Conservation (phyloP, 2,113 vertebrate genomes). For the Haliaeetus leucogaster region DNA sequence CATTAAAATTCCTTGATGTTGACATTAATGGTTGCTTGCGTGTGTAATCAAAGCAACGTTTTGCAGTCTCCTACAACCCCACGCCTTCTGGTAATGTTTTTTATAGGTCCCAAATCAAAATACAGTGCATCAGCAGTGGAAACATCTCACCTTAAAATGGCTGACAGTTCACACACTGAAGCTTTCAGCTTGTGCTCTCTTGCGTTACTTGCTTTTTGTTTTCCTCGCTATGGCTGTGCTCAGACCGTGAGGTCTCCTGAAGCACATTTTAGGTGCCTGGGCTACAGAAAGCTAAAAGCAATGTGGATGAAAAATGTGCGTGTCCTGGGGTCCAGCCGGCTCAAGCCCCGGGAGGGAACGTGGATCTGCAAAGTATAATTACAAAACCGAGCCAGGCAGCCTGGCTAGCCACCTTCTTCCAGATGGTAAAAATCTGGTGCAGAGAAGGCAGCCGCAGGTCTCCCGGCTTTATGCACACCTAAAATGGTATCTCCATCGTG, state of each 20-base stretch:
- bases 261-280: not conserved
- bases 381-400: not conserved
- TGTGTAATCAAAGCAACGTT: not conserved
- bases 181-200: not conserved
- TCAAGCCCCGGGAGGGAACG: not conserved
- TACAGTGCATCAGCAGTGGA: not conserved
- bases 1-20: not conserved
- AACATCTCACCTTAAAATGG: conserved; percentile 41
- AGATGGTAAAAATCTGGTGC: not conserved
- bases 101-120: not conserved
- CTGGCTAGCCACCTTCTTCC: not conserved
- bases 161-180: not conserved
- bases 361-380: not conserved
- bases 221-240: not conserved
- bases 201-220: not conserved
- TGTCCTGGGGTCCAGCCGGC: not conserved
- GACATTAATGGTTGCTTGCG: not conserved
- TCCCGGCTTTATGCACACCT: not conserved
- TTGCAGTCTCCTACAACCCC: conserved; percentile 7
- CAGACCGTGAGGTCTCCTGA: not conserved
- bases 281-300: not conserved
- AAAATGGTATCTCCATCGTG: rapidly evolving
- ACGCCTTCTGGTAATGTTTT: conserved; percentile 25
- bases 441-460: not conserved
- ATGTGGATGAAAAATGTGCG: not conserved